Evolutionary conservation across 2,797 vertebrate species (phyloP).

Genomic region (Nyctalus aviator): DNA sequence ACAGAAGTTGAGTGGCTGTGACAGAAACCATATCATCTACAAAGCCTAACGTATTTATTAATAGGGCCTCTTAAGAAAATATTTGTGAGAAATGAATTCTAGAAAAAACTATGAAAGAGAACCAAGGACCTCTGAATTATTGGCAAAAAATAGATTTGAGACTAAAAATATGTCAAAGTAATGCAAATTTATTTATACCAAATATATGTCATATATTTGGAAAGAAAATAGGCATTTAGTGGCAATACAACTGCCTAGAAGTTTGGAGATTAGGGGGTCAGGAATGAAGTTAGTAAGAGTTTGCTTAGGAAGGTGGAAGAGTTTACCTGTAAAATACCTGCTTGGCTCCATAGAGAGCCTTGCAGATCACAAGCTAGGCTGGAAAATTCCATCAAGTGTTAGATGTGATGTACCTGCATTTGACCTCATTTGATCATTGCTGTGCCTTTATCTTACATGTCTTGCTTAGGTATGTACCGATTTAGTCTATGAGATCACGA

Average conservation of each 20-base stretch:
- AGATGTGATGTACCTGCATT: conserved; percentile 61
- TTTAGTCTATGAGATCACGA: conserved; percentile 85
- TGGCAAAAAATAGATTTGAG: neutral
- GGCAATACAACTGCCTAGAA: neutral
- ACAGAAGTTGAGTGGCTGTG: neutral
- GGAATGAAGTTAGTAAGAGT: neutral
- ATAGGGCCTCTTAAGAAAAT: neutral
- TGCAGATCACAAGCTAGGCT: conserved; percentile 32
- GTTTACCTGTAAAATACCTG: neutral
- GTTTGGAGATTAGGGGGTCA: conserved; percentile 1
- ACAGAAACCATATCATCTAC: neutral
- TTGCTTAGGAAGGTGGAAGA: neutral
- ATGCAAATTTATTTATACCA: neutral
- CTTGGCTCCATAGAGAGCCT: neutral
- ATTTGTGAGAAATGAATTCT: neutral
- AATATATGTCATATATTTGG: neutral
- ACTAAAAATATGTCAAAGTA: neutral
- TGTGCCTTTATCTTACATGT: conserved; percentile 75
- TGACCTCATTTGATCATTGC: conserved; percentile 84
- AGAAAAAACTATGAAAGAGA: conserved; percentile 1
- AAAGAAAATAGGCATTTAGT: neutral
- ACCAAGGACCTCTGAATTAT: neutral
- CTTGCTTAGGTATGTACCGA: conserved; percentile 82
- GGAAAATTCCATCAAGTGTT: conserved; percentile 65
- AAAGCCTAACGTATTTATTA: conserved; percentile 27